Evolutionary conservation across 2,797 vertebrate genomes (phyloP).

Genomic region (Labroides dimidiatus): DNA sequence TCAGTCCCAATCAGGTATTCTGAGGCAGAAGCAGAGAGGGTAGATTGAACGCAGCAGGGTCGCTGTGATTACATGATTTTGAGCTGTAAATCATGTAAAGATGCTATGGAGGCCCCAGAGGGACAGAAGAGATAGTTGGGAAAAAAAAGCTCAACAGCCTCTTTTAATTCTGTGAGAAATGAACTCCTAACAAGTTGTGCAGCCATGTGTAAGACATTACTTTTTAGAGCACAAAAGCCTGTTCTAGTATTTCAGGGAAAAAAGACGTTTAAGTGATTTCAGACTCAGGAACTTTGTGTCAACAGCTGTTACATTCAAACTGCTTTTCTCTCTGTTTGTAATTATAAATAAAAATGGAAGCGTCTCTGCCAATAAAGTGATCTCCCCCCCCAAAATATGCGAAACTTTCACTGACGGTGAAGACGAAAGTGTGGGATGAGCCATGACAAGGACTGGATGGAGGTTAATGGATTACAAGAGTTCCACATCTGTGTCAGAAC

Average conservation of each 20-base stretch:
- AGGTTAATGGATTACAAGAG: conserved; percentile 1
- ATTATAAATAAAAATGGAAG: conserved; percentile 13
- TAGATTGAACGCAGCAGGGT: too few relatives aligned
- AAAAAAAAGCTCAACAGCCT: too few relatives aligned
- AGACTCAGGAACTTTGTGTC: conserved; percentile 16
- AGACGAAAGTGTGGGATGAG: background rate
- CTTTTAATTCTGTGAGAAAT: too few relatives aligned
- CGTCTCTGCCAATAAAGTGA: conserved; percentile 24
- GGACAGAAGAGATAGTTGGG: too few relatives aligned
- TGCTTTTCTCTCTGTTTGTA: conserved; percentile 27
- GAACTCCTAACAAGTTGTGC: background rate
- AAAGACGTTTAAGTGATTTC: conserved; percentile 14
- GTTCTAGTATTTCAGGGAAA: background rate
- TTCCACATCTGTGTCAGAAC: conserved; percentile 14
- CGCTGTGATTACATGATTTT: too few relatives aligned
- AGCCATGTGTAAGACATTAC: background rate
- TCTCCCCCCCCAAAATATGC: conserved; percentile 11
- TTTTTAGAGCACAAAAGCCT: background rate
- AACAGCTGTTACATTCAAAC: conserved; percentile 18
- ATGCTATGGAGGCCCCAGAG: too few relatives aligned
- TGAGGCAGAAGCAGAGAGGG: too few relatives aligned
- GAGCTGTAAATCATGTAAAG: too few relatives aligned
- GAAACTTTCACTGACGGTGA: conserved; percentile 4
- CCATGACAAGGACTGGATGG: background rate
- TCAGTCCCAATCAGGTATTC: too few relatives aligned